Percentiles rank a stretch among this genome's conserved stretches.
Conservation (phyloP, 1,140 invertebrate species). For the Coenobita brevimanus region DNA sequence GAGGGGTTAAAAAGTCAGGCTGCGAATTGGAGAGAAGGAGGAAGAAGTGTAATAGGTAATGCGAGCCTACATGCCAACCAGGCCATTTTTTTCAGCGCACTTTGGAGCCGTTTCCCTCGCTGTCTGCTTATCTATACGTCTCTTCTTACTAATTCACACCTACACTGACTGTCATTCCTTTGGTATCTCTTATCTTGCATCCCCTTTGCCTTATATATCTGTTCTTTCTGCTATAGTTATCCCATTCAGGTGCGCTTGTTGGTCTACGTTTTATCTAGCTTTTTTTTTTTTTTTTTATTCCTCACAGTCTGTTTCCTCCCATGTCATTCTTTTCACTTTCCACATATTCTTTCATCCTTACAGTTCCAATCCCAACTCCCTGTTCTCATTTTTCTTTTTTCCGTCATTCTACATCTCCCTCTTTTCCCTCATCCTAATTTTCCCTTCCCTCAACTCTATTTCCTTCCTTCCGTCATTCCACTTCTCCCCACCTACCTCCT, state of each 20-base stretch:
- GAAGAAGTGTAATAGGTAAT: conserved; percentile 12
- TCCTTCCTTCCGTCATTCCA: not conserved
- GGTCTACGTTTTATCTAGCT: not conserved
- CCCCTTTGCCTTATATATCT: not conserved
- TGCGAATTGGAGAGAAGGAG: not conserved
- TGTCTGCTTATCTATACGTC: no score
- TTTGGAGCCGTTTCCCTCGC: not conserved
- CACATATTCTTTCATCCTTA: not conserved
- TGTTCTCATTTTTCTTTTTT: not conserved
- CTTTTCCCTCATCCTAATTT: not conserved
- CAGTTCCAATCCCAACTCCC: not conserved
- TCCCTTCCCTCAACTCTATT: not conserved
- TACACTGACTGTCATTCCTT: no score
- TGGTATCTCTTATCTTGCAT: not conserved
- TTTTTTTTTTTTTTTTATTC: not conserved
- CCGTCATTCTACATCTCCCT: not conserved
- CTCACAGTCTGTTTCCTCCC: not conserved
- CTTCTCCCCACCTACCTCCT: not conserved
- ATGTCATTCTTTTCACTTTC: not conserved
- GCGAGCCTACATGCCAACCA: not conserved
- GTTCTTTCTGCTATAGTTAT: not conserved
- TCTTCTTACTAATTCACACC: no score
- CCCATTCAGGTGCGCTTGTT: not conserved
- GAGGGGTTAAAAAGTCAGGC: not conserved
- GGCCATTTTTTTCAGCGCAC: not conserved